Evolutionary conservation across 1,140 invertebrate species (phyloP), one percentile per base, ranked within the genome.

Genomic region (Pseudomyrmex flavicornis): DNA sequence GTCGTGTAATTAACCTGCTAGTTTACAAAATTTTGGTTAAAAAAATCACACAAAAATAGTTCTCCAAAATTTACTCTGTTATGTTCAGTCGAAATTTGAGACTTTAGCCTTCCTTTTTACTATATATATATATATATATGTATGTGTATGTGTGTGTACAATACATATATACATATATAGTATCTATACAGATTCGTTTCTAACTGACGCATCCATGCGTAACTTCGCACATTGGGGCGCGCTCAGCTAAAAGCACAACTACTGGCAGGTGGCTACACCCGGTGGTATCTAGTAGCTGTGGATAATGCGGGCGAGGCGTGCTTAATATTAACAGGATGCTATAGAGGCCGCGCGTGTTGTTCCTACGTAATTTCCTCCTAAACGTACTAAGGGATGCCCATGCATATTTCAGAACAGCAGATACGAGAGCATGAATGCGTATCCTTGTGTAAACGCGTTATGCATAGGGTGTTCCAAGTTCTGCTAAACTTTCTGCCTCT

Each of bases 291-390:
- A 73, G 77, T 77, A 84, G 65, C 85, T 59, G 52, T 61, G 88
- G 90, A 90, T 90, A 91, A 90, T 85, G 82, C 83, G 68, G 83
- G 85, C 65, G 74, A 83, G 52, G 58, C 72, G 77, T 90, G 87
- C 89, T 93, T 92, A 93, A 93, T 93, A 93, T 93, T 93, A 93
- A 93, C 90, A 88, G 84, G 85, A 75, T 84, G 82, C 82, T 90
- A 82, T 88, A 90, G 79, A 88, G 83, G 85, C 70, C 54, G 86
- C 87, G 86, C 88, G 87, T 92, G 91, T 91, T 91, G 90, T 90
- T 91, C 88, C 89, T 92, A 90, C 87, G 84, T 92, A 93, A 93
- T 92, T 91, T 90, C 87, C 89, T 88, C 87, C 88, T 89, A 91
- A 92, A 93, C 84, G 90, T 88, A 91, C 87, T 86, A 89, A 90